Percentiles rank a stretch among this genome's conserved stretches.
Conservation (phyloP, 2,113 vertebrate genomes). For the Plecotus auritus region DNA sequence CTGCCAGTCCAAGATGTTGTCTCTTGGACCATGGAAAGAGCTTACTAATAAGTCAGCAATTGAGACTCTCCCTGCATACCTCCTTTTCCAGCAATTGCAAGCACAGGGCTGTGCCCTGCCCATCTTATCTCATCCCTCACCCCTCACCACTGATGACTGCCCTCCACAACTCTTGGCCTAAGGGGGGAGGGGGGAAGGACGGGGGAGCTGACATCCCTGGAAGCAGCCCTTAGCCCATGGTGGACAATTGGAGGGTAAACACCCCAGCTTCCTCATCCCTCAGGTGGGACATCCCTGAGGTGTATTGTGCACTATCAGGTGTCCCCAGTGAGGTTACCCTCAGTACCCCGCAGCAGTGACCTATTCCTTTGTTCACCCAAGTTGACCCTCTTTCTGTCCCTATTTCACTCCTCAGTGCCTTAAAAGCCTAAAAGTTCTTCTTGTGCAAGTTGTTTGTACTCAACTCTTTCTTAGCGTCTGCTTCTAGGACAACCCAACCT, state of each 20-base stretch:
- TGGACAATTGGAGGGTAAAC: not conserved
- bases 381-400: not conserved
- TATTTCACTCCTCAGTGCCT: not conserved
- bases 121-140: not conserved
- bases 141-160: not conserved
- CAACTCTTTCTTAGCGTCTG: not conserved
- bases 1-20: not conserved
- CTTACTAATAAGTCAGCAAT: not conserved
- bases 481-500: not conserved
- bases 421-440: not conserved
- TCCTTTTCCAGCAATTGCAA: not conserved
- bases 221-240: not conserved
- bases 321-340: not conserved
- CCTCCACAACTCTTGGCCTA: not conserved
- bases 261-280: not conserved
- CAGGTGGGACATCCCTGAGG: too few species aligned
- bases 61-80: not conserved
- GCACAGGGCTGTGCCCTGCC: too few species aligned
- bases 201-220: fast-evolving
- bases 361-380: not conserved
- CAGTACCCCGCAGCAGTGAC: fast-evolving
- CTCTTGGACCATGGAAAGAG: not conserved
- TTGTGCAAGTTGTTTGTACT: not conserved
- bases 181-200: not conserved
- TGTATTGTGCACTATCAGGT: not conserved